Evolutionary conservation across 2,888 invertebrate genomes (phyloP).

Genomic region (Teleogryllus oceanicus): DNA sequence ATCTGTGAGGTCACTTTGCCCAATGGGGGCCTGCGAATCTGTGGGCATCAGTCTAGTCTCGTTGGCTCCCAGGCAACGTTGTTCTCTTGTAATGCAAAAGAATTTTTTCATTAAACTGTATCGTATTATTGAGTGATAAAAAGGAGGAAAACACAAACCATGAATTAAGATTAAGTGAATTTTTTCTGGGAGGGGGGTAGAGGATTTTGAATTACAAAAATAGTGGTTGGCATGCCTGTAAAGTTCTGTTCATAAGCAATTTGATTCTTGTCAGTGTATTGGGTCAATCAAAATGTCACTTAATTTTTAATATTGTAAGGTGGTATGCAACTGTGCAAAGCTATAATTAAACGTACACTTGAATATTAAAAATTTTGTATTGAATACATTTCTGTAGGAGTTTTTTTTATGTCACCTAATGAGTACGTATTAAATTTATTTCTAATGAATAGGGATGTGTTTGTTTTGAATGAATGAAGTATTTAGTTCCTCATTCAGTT

Average conservation of each 20-base stretch:
- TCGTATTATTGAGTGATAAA: conserved; percentile 36
- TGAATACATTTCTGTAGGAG: conserved; percentile 34
- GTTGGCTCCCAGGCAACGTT: conserved; percentile 33
- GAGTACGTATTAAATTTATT: conserved; percentile 39
- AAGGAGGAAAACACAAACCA: conserved; percentile 29
- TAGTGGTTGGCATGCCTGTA: conserved; percentile 19
- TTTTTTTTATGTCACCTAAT: conserved; percentile 35
- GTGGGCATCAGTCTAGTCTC: conserved; percentile 32
- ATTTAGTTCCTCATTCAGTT: conserved; percentile 11
- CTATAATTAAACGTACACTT: conserved; percentile 24
- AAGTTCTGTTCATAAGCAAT: conserved; percentile 29
- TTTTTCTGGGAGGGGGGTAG: conserved; percentile 22
- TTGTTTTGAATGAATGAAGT: conserved; percentile 21
- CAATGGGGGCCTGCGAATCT: conserved; percentile 27
- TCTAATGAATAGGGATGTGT: conserved; percentile 37
- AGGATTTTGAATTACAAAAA: conserved; percentile 1
- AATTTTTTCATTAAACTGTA: conserved; percentile 32
- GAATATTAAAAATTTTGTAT: conserved; percentile 34
- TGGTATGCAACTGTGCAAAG: conserved; percentile 23
- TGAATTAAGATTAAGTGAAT: background rate
- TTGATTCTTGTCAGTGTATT: conserved; percentile 33
- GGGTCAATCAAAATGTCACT: conserved; percentile 30
- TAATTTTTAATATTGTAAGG: conserved; percentile 30
- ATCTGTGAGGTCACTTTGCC: conserved; percentile 34
- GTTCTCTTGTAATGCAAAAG: conserved; percentile 30